Evolutionary conservation across 2,797 vertebrate genomes (phyloP).

Genomic region (Epinephelus malabaricus): DNA sequence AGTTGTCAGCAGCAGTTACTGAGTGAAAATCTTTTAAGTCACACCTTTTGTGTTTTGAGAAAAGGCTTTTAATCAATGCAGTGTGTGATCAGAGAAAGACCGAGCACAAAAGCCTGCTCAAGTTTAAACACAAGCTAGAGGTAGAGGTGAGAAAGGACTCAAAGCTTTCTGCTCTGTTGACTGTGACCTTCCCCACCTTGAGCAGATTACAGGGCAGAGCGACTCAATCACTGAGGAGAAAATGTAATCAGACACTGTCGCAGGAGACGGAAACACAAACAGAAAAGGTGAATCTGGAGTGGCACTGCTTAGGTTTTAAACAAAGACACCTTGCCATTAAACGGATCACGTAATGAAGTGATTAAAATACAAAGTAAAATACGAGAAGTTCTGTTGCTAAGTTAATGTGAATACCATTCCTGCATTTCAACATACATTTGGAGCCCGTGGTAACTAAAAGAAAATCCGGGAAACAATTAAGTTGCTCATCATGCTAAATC

Average conservation of each 20-base stretch:
- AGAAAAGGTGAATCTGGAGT: conserved; percentile 30
- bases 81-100: conserved; percentile 35
- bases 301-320: conserved; percentile 3
- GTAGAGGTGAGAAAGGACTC: conserved; percentile 47
- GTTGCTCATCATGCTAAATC: too few species aligned
- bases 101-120: conserved; percentile 13
- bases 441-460: too few species aligned
- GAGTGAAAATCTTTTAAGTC: conserved; percentile 11
- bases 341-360: background rate
- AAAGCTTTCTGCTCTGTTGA: conserved; percentile 42
- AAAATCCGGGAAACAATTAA: too few species aligned
- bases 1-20: conserved; percentile 13
- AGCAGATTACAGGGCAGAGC: conserved; percentile 63
- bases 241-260: conserved; percentile 54
- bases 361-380: too few species aligned
- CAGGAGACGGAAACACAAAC: conserved; percentile 24
- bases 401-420: too few species aligned
- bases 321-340: conserved; percentile 5
- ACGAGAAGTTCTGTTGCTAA: too few species aligned
- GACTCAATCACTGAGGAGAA: conserved; percentile 42
- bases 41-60: conserved; percentile 24
- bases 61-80: conserved; percentile 50
- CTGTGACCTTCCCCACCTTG: conserved; percentile 64
- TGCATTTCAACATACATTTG: too few species aligned
- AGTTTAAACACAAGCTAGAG: conserved; percentile 39